Base-by-base conservation (phyloP, 2,113 vertebrate species). In the Electrona antarctica region DNA sequence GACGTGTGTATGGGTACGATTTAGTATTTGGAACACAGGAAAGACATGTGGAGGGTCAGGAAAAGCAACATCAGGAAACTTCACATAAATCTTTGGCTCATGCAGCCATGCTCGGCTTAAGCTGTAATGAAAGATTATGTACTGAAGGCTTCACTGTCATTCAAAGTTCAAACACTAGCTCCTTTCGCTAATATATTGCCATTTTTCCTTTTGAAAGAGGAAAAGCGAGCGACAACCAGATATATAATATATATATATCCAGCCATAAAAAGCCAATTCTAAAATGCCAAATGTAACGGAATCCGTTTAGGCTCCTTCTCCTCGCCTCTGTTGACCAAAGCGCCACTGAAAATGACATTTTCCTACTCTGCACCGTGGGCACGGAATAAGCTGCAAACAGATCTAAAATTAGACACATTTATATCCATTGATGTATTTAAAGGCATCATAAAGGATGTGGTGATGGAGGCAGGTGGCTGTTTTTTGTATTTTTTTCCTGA, bases 211-310 rank as follows among this genome's bases (percentile, higher is more conserved):
- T 64, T 76, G 50, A 67, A 73, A 21, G 46, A 67, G 66, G 9
- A 55, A 84, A 21, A 21, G 61, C 57, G 3, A 57, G 21, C n/a
- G 21, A 21, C 21, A 1, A 21, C 21, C 21, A 21, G 21, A 21
- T 21, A 21, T 28, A 21, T 21, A 21, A 21, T 21, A 21, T 21
- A 21, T 7, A 29, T 49, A 47, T 7, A 9, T 69, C 28, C 41
- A 60, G 64, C 68, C 80, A 65, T 21, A 46, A 75, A 41, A 73
- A 74, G 55, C 33, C 3, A 57, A 73, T 11, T 52, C 12, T 2
- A 8, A 10, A 81, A 69, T 7, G 77, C 80, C 80, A 81, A 81
- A 73, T 56, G 55, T 77, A 21, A 80, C 71, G 78, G 60, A 58
- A 69, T 14, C n/a, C 33, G 62, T 70, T 82, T 67, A 33, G 41